Evolutionary conservation across 1,140 invertebrate species (phyloP), one percentile per base, ranked within the genome.

Genomic region (Sweltsa coloradensis): DNA sequence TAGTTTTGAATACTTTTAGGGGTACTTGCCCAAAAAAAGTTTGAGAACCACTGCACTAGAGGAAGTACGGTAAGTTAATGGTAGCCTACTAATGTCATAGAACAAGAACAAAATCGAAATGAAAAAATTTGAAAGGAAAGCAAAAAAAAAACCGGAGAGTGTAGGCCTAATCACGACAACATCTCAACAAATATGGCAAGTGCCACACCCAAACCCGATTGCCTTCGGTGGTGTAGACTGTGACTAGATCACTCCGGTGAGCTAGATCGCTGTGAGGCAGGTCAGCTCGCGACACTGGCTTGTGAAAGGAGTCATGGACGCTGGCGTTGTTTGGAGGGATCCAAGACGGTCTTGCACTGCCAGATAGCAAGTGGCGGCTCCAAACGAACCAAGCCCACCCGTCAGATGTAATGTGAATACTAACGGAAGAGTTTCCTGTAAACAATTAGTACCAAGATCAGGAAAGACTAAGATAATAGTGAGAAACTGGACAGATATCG

Each of bases 251-350:
- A n/a, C 91, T 89, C 62, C 84, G 82, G 62, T 96, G 91, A 2
- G 85, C 85, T 13, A 96, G 68, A 64, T 95, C 91, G 61, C 89
- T 94, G 40, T 90, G 86, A 1, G 91, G 91, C 13, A 97, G 62
- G 2, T 81, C 3, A 97, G 65, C 61, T 96, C 90, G 50, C 83
- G 75, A 61, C 85, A 89, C 55, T 76, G 72, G 6, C 65, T 73
- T 19, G 65, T 68, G 49, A 63, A 64, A 24, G 59, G 51, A 21
- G n/a, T n/a, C n/a, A n/a, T n/a, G n/a, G n/a, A n/a, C n/a, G n/a
- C n/a, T 52, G 50, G 0, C 61, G 55, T 23, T 67, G 62, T 40
- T 63, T 57, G 51, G 52, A 61, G 56, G 29, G 58, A 60, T 49
- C 59, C 58, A 22, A 52, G 65, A 26, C 60, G 57, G 70, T 65